These are phyloP conservation scores for Dendrolimus pini DNA, from an alignment of 2,888 invertebrate genomes.

Conservation along the genomic window DNA sequence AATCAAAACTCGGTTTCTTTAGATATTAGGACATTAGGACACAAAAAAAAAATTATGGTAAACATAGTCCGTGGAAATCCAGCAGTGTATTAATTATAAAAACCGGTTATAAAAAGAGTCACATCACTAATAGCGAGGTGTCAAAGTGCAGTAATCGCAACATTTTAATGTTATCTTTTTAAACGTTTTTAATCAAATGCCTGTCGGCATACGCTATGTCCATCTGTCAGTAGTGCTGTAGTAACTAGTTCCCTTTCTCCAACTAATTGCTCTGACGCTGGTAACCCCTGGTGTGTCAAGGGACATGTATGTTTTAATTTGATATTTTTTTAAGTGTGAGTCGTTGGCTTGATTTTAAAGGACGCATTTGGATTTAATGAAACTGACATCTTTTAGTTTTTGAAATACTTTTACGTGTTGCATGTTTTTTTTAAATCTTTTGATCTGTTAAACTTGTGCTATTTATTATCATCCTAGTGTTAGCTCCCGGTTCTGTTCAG, in stretches of 20 bases:
- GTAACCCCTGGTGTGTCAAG: slow-evolving; percentile 42
- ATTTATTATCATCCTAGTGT: no score
- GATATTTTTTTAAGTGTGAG: slow-evolving; percentile 47
- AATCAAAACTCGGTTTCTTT: no score
- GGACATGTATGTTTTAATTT: slow-evolving; percentile 6
- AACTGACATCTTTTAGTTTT: slow-evolving; percentile 39
- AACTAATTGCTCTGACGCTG: slow-evolving; percentile 71
- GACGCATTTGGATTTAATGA: slow-evolving; percentile 39
- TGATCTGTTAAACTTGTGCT: no score
- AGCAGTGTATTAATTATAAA: no score
- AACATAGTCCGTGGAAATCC: no score
- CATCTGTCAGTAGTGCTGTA: slow-evolving; percentile 39
- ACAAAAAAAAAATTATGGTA: no score
- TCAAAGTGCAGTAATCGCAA: background rate
- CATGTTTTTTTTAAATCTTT: background rate
- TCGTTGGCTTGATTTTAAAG: slow-evolving; percentile 34
- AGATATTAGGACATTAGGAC: no score
- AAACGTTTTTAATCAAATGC: slow-evolving; percentile 42
- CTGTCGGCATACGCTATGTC: slow-evolving; percentile 49
- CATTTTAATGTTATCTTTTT: slow-evolving; percentile 9
- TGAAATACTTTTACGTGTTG: background rate
- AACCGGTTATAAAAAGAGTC: no score
- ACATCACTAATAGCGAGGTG: no score
- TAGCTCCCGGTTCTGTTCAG: no score
- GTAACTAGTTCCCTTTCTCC: slow-evolving; percentile 51